phyloP scores from a whole-genome alignment of 2,797 vertebrate genomes.

The Trichosurus vulpecula region DNA sequence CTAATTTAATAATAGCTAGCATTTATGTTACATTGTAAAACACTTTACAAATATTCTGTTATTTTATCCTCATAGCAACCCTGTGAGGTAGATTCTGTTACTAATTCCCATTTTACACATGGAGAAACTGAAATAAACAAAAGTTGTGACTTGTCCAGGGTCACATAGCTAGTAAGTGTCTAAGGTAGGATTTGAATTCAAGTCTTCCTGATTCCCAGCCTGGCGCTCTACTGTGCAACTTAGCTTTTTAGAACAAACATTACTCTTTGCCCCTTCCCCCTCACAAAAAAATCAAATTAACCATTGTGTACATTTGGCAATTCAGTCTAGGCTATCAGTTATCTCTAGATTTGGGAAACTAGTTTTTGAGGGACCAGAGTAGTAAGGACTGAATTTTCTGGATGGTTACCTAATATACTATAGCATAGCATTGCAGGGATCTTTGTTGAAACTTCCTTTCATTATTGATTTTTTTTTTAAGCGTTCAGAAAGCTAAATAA shows the following conservation, averaged over 20 bases:
- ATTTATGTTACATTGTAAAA: neutral
- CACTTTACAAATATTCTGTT: neutral
- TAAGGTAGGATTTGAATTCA: neutral
- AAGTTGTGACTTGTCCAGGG: neutral
- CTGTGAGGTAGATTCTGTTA: neutral
- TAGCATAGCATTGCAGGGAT: neutral
- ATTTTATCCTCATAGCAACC: neutral
- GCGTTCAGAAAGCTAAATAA: neutral
- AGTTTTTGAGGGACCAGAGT: neutral
- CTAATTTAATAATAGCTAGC: neutral
- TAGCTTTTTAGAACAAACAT: neutral
- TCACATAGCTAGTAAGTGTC: neutral
- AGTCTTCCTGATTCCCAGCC: neutral
- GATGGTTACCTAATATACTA: neutral
- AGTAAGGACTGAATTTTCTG: neutral
- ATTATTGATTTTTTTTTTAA: neutral
- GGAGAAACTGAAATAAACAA: neutral
- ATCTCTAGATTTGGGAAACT: neutral
- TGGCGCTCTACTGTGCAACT: neutral
- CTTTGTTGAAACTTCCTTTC: neutral
- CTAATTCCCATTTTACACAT: neutral
- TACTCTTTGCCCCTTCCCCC: neutral
- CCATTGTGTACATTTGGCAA: neutral
- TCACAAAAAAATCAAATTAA: neutral
- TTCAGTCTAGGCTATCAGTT: neutral